A percentile compares a stretch with the other conserved stretches of the same genome.
Evolutionary conservation across 2,888 invertebrate species (phyloP).

Genomic region (Abrostola tripartita): DNA sequence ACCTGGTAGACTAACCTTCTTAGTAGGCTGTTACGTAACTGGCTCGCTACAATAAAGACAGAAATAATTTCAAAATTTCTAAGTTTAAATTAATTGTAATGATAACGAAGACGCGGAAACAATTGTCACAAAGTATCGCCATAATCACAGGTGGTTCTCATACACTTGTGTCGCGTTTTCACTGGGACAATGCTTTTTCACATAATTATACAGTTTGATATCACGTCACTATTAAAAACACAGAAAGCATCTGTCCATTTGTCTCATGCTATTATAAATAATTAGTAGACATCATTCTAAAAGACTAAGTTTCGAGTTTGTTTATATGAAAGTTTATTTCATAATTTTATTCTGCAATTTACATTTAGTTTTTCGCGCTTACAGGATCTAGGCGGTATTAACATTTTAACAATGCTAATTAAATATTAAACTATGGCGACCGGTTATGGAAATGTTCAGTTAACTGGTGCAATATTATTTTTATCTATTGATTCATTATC

Average conservation of each 20-base stretch:
- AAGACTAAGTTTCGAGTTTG: conserved; percentile 9
- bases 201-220: conserved; percentile 70
- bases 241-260: conserved; percentile 53
- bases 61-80: conserved; percentile 27
- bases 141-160: conserved; percentile 66
- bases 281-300: conserved; percentile 30
- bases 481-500: no score
- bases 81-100: conserved; percentile 37
- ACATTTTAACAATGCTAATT: no score
- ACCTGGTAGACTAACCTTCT: no score
- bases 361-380: no score
- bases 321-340: conserved; percentile 16
- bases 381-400: no score
- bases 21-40: not conserved
- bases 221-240: conserved; percentile 54
- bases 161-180: conserved; percentile 63
- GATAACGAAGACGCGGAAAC: conserved; percentile 62
- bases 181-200: conserved; percentile 75
- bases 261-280: conserved; percentile 29
- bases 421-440: no score
- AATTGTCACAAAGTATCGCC: conserved; percentile 63
- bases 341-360: not conserved
- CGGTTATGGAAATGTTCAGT: no score
- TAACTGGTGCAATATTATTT: no score
- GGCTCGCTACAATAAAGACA: conserved; percentile 9